Evolutionary conservation across 2,113 vertebrate species (phyloP), one percentile per base, ranked within the genome.

Genomic region (Malurus elegans): DNA sequence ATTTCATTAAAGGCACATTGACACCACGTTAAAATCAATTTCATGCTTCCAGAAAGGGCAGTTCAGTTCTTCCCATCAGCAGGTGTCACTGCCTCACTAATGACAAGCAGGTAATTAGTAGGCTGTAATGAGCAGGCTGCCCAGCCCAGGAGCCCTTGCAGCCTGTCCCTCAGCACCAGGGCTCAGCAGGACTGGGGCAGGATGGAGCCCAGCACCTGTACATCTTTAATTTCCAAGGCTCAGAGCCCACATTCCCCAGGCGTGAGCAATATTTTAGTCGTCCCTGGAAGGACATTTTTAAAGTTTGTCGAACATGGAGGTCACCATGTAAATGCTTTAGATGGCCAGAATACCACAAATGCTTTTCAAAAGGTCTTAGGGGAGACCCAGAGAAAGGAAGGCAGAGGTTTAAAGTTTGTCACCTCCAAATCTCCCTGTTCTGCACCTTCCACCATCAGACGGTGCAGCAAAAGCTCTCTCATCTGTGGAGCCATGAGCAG

Each of bases 201-300:
- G 40, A 11, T 5, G 42, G 48, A 57, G 25, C 19, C 31, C 71
- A 44, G n/a, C 29, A 31, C 18, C 19, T 0, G 0, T 3, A 26
- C 24, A 34, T 2, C 29, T 36, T 25, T 17, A 1, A 6, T 14
- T 36, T 14, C 73, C 42, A 31, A 21, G 58, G 32, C 42, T 80
- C 14, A 4, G 1, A 19, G 40, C 61, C 29, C 19, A 8, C 9
- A 0, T 17, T 56, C 4, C 36, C 29, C 36, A 4, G 87, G 51
- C 51, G 66, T 36, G 5, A 18, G 14, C 12, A 9, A 8, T 4
- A 28, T 42, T 78, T 64, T 50, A 53, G 18, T 17, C 44, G 48
- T 64, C 48, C 14, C 25, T 29, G 31, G 38, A 54, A 79, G 31
- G 25, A 14, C 2, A 1, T 3, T 42, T 45, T 36, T 8, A 1